These are phyloP conservation scores for Lepidothrix coronata DNA, from an alignment of 2,113 vertebrate species.

Conservation along the genomic window DNA sequence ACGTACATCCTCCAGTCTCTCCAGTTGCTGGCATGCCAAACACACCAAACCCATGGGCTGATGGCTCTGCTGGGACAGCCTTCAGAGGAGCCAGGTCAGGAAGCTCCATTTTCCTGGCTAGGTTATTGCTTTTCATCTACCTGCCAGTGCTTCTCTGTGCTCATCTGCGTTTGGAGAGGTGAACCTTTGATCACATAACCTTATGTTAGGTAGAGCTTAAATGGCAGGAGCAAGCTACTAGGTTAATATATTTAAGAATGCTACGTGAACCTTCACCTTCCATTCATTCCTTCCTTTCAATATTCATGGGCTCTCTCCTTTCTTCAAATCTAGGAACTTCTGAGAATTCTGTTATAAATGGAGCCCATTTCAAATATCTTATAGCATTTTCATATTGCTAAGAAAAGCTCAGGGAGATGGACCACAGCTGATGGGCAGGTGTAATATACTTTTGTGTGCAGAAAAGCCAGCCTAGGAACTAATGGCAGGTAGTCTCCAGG, in stretches of 20 bases:
- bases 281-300: not conserved
- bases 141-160: not conserved
- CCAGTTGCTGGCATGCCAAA: not conserved
- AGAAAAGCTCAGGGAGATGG: not conserved
- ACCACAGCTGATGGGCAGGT: not conserved
- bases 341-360: not conserved
- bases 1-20: not conserved
- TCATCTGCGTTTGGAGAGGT: not conserved
- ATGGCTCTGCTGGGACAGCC: not conserved
- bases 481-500: not conserved
- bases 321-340: not conserved
- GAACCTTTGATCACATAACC: not conserved
- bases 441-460: not conserved
- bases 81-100: not conserved
- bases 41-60: not conserved
- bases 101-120: not conserved
- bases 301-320: not conserved
- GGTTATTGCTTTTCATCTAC: not conserved
- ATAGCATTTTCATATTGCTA: not conserved
- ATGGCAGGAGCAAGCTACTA: not conserved
- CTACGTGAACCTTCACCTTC: not conserved
- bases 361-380: not conserved
- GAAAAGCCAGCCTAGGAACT: not conserved
- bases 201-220: not conserved
- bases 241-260: not conserved